Evolutionary conservation across 2,888 invertebrate species (phyloP), one percentile per base, ranked within the genome.

Genomic region (Tanytarsus gracilentus): DNA sequence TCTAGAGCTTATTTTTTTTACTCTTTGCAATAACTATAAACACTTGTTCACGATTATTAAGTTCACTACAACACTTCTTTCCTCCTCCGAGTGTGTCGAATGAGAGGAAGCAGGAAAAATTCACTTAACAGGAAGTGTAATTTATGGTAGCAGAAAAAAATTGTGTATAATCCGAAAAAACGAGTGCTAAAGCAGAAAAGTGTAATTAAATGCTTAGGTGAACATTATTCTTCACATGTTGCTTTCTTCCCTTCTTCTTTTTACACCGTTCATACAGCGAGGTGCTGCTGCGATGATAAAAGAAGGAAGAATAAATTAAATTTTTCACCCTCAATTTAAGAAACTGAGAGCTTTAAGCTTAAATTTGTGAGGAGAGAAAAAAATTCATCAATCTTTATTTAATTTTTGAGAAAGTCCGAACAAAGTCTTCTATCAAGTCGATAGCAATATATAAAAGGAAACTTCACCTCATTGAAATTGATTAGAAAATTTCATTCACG

Each of bases 391-490:
- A 53, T 53, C 53, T 53, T 33, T 55, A 40, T 25, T 55, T 55
- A 27, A 55, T 40, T 55, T 55, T 55, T 55, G 26, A 40, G 3
- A 26, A 29, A 26, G 14, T n/a, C 8, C 7, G 26, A 33, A 5
- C 23, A 23, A 53, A 55, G 55, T 40, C 23, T 55, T 55, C 55
- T 55, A 55, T 55, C 40, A 55, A 55, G 16, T 55, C 14, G 39
- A 55, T 26, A 25, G 16, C 26, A 26, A 40, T 8, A 11, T 8
- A 39, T 14, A 8, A 40, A 55, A 30, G 25, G 27, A 55, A 55
- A 26, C n/a, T 55, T 55, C 26, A 55, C 39, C 40, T 55, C 26
- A 40, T 55, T 55, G 55, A 55, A 25, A 55, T 55, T 55, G 55
- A 40, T 55, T 40, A 55, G 55, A 55, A 55, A 53, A 40, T 25